phyloP scores from a whole-genome alignment of 2,797 vertebrate genomes.

The Hemibagrus guttatus region DNA sequence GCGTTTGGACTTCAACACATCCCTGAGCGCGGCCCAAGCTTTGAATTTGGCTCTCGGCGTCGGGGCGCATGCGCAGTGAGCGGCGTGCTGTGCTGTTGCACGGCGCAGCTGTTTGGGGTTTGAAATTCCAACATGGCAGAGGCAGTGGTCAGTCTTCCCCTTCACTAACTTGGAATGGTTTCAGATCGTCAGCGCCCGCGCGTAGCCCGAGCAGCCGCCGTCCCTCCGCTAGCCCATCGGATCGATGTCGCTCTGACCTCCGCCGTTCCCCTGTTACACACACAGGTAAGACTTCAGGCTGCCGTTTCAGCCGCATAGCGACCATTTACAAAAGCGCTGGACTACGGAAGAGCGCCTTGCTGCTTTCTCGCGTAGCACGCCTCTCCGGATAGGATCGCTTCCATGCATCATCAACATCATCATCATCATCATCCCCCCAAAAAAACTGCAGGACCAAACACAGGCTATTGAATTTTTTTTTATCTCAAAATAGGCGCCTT shows the following conservation, averaged over 20 bases:
- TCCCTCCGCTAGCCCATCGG: conserved; percentile 81
- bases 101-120: conserved; percentile 96
- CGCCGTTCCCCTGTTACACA: conserved; percentile 78
- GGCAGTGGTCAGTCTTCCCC: conserved; percentile 93
- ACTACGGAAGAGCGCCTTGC: conserved; percentile 58
- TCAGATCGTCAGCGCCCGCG: conserved; percentile 87
- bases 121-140: conserved; percentile 99
- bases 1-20: not conserved
- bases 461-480: too few relatives aligned
- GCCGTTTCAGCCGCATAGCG: conserved; percentile 59
- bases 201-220: conserved; percentile 81
- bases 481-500: too few relatives aligned
- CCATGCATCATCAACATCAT: conserved; percentile 56
- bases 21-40: conserved; percentile 60
- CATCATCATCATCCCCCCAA: not conserved
- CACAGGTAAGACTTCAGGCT: conserved; percentile 85
- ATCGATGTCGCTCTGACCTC: conserved; percentile 87
- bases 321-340: conserved; percentile 61
- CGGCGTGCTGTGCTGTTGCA: conserved; percentile 83
- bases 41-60: conserved; percentile 92
- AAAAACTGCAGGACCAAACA: not conserved
- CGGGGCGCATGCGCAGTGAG: conserved; percentile 89
- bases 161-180: conserved; percentile 96
- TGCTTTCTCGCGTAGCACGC: conserved; percentile 51
- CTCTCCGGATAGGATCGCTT: conserved; percentile 46